phyloP scores from a whole-genome alignment of 2,797 vertebrate genomes.

The Pristis pectinata region DNA sequence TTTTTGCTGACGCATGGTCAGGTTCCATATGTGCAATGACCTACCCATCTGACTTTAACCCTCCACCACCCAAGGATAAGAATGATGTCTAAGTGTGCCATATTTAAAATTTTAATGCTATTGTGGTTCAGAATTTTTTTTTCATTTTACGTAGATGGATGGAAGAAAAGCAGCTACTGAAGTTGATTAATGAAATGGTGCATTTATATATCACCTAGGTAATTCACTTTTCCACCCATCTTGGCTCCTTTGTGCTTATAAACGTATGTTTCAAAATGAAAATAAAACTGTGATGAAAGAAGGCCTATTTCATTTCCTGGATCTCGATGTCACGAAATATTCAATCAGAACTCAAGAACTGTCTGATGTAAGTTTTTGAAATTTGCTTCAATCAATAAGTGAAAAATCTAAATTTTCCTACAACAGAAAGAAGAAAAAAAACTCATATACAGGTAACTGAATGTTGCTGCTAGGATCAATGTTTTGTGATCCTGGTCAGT shows the following conservation, averaged over 20 bases:
- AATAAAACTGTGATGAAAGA: constrained; percentile 83
- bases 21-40: not conserved
- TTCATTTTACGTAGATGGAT: not conserved
- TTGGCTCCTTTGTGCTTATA: constrained; percentile 86
- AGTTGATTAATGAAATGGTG: not conserved
- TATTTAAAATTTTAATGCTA: not conserved
- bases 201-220: not conserved
- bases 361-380: constrained; percentile 64
- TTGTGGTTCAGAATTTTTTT: not conserved
- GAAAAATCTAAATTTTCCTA: not conserved
- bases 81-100: not conserved
- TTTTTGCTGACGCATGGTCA: not conserved
- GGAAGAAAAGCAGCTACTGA: not conserved
- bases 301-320: constrained; percentile 79
- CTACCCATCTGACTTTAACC: not conserved
- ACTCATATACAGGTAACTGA: too few relatives aligned
- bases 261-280: constrained; percentile 91
- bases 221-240: constrained; percentile 69
- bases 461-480: not conserved
- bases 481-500: not conserved
- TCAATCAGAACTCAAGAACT: constrained; percentile 64
- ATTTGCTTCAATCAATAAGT: not conserved
- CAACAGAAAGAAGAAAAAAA: not conserved
- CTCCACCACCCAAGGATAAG: not conserved
- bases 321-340: constrained; percentile 62